phyloP scores from a whole-genome alignment of 2,113 vertebrate genomes.

The Amphilophus citrinellus region DNA sequence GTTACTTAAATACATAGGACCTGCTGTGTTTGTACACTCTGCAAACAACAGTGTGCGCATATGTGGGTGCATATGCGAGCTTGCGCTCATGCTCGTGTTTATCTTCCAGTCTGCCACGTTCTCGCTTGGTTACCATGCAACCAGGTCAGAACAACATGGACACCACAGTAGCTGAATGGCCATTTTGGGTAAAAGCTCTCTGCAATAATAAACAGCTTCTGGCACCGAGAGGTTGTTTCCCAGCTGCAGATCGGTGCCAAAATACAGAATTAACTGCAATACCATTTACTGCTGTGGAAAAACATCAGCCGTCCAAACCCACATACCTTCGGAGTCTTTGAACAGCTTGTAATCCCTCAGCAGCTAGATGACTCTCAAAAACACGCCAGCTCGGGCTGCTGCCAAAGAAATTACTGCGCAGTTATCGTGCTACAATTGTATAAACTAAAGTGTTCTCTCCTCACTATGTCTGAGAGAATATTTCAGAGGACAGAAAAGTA shows the following conservation, averaged over 20 bases:
- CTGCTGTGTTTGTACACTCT: conserved; percentile 38
- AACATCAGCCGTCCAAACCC: conserved; percentile 76
- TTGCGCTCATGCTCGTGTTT: conserved; percentile 42
- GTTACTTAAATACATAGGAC: conserved; percentile 36
- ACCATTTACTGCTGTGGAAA: conserved; percentile 80
- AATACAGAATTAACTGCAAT: conserved; percentile 79
- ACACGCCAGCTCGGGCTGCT: conserved; percentile 59
- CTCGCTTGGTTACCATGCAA: conserved; percentile 74
- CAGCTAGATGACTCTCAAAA: conserved; percentile 68
- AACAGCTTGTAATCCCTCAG: conserved; percentile 77
- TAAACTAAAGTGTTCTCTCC: conserved; percentile 53
- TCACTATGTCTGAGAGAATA: conserved; percentile 35
- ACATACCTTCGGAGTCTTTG: conserved; percentile 77
- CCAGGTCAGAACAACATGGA: conserved; percentile 74
- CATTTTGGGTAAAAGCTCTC: conserved; percentile 81
- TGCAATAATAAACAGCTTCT: conserved; percentile 79
- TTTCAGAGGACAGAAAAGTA: conserved; percentile 51
- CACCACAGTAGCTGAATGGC: conserved; percentile 77
- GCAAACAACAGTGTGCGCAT: conserved; percentile 17
- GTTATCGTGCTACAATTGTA: conserved; percentile 63
- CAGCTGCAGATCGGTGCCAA: conserved; percentile 75
- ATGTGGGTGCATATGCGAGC: conserved; percentile 30
- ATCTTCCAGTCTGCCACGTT: conserved; percentile 62
- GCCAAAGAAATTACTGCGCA: conserved; percentile 70
- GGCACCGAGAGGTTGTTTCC: conserved; percentile 77